A percentile compares a stretch with the other conserved stretches of the same genome.
Evolutionary conservation across 2,797 vertebrate genomes (phyloP).

Genomic region (Naso thynnoides): DNA sequence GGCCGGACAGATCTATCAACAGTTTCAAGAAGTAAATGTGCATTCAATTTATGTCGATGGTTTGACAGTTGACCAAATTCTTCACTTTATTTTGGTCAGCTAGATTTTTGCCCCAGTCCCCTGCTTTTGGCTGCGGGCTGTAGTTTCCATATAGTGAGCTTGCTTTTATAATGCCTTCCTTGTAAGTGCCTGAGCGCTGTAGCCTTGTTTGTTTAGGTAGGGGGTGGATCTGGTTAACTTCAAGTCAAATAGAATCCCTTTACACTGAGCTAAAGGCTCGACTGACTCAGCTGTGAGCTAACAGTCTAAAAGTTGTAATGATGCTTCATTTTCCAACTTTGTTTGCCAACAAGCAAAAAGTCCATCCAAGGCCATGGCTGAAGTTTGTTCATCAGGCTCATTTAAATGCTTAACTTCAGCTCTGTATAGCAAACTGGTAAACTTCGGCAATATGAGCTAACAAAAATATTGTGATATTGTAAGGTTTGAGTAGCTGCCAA

Average conservation of each 20-base stretch:
- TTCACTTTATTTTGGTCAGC: conserved; percentile 1
- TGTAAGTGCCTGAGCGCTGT: conserved; percentile 41
- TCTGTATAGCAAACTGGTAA: background rate
- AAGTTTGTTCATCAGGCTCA: conserved; percentile 6
- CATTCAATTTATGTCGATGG: background rate
- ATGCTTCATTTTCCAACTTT: conserved; percentile 41
- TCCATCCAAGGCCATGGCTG: background rate
- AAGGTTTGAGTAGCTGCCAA: no score
- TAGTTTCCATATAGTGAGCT: conserved; percentile 32
- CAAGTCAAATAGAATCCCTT: conserved; percentile 35
- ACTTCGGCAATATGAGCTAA: background rate
- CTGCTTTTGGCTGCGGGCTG: conserved; percentile 20
- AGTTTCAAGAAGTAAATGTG: background rate
- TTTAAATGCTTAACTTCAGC: conserved; percentile 2
- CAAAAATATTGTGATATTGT: no score
- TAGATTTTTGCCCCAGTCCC: background rate
- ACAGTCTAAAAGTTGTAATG: conserved; percentile 12
- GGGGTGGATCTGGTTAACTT: conserved; percentile 53
- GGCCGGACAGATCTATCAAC: background rate
- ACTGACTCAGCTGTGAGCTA: conserved; percentile 31
- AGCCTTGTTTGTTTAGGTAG: conserved; percentile 58
- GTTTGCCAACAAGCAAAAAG: conserved; percentile 21
- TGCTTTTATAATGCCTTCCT: conserved; percentile 47
- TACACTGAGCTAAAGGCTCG: conserved; percentile 21
- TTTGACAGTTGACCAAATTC: background rate